Evolutionary conservation across 2,888 invertebrate genomes (phyloP).

Genomic region (Thymelicus acteon): DNA sequence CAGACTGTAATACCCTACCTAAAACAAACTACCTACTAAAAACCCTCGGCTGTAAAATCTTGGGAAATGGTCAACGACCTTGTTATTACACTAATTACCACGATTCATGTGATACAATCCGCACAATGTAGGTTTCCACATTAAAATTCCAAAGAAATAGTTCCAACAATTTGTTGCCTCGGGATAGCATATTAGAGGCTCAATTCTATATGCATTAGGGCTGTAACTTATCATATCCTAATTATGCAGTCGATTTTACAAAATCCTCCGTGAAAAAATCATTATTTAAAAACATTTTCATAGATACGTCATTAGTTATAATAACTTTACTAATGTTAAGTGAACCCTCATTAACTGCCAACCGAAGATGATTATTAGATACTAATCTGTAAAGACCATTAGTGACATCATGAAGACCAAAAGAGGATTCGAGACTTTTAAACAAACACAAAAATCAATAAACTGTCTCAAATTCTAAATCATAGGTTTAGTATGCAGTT

Average conservation of each 20-base stretch:
- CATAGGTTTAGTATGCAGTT: too few species aligned
- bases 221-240: background rate
- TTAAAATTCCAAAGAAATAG: conserved; percentile 35
- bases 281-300: too few species aligned
- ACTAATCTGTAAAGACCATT: too few species aligned
- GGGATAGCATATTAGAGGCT: conserved; percentile 29
- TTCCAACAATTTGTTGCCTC: conserved; percentile 34
- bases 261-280: background rate
- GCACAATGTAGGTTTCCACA: conserved; percentile 35
- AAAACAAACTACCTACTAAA: background rate
- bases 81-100: conserved; percentile 35
- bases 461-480: too few species aligned
- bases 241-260: background rate
- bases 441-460: too few species aligned
- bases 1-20: too few species aligned
- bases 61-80: conserved; percentile 32
- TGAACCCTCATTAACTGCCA: too few species aligned
- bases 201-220: conserved; percentile 13
- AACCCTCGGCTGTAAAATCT: conserved; percentile 10
- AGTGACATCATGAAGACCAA: too few species aligned
- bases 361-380: too few species aligned
- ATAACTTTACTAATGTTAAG: too few species aligned
- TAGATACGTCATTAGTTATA: too few species aligned
- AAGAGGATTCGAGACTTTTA: too few species aligned
- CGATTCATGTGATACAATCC: conserved; percentile 27